phyloP scores from a whole-genome alignment of 2,797 vertebrate genomes.

The Acipenser transmontanus region DNA sequence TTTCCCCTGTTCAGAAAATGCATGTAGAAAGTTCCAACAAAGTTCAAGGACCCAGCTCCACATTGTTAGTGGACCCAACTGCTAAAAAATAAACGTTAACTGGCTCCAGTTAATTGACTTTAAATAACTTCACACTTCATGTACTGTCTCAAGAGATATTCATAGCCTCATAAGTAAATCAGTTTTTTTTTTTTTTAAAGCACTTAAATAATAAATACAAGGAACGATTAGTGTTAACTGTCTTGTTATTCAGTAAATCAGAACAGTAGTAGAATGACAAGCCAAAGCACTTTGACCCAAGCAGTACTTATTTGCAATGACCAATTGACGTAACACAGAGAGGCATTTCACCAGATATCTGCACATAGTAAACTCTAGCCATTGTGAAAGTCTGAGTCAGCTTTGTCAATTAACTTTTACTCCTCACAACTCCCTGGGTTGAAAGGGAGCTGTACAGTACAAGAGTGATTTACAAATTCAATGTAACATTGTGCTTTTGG shows the following conservation, averaged over 20 bases:
- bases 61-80: constrained; percentile 75
- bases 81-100: constrained; percentile 73
- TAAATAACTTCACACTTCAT: constrained; percentile 90
- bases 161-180: constrained; percentile 73
- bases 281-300: constrained; percentile 57
- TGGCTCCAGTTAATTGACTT: constrained; percentile 98
- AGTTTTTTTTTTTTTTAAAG: constrained; percentile 75
- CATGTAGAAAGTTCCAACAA: constrained; percentile 61
- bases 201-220: constrained; percentile 99
- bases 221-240: constrained; percentile 94
- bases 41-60: constrained; percentile 68
- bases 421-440: constrained; percentile 32
- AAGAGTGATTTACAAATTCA: constrained; percentile 48
- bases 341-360: constrained; percentile 90
- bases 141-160: constrained; percentile 85
- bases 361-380: constrained; percentile 71
- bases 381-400: constrained; percentile 69
- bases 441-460: constrained; percentile 42
- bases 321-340: constrained; percentile 83
- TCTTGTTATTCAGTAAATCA: constrained; percentile 89
- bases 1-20: constrained; percentile 57
- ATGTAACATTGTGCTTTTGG: constrained; percentile 76
- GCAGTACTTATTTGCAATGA: constrained; percentile 70
- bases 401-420: constrained; percentile 50
- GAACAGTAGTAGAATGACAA: constrained; percentile 77